Base-by-base conservation (phyloP, 2,797 vertebrate genomes). In the Holocentrus rufus region DNA sequence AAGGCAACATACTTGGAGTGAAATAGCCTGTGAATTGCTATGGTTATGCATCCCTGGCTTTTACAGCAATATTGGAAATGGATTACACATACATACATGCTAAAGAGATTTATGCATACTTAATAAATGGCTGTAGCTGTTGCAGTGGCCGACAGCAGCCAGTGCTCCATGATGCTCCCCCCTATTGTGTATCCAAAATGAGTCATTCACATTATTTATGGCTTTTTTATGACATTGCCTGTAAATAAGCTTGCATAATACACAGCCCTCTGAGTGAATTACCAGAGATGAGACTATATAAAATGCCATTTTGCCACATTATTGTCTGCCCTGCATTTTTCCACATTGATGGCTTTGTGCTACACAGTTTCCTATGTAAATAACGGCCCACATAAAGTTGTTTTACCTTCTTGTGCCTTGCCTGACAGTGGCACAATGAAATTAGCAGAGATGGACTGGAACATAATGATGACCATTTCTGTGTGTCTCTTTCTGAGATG, bases 201-300 rank as follows among this genome's bases (percentile, higher is more conserved):
- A 88, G 77, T 89, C 76, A 69, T 81, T 91, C 73, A 70, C 63
- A 87, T 74, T 89, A 91, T 92, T 87, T 89, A 91, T 90, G 75
- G 74, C 63, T 88, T 89, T 85, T 76, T 85, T 85, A 86, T 87
- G 64, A 72, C 61, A 30, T 39, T 55, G 53, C 53, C 59, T 68
- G 78, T 79, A 80, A 86, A 85, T 80, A 89, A 58, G 69, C 82
- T 68, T 76, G 64, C 73, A 80, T 67, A 87, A 85, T 79, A 75
- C 66, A 78, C 72, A 81, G 70, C 22, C 27, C 56, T 76, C 30
- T 44, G 69, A 74, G 62, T 72, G 65, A 87, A 84, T 87, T 62
- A 83, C 76, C 57, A 70, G 27, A 58, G 72, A 86, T 77, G 61
- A 68, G 77, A 68, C 70, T 74, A 72, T 47, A 65, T 57, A 77